Conservation (phyloP, 2,113 vertebrate genomes). For the Stomatorhinus ivindoensis region DNA sequence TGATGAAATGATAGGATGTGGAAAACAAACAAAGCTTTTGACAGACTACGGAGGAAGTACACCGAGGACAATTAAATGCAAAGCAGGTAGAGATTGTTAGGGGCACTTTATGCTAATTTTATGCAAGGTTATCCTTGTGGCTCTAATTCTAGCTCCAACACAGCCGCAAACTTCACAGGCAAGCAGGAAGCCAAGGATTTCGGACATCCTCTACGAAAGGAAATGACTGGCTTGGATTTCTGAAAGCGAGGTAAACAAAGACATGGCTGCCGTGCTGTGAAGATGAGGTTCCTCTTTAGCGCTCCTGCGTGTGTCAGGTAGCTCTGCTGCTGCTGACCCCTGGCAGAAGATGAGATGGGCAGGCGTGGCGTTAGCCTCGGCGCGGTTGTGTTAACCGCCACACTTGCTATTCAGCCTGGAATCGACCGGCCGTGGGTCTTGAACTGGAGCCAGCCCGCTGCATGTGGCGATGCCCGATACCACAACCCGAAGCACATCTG, state of each 20-base stretch:
- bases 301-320: background rate
- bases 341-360: background rate
- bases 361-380: background rate
- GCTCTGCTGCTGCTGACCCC: background rate
- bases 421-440: background rate
- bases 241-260: background rate
- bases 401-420: background rate
- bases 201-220: background rate
- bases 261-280: no score
- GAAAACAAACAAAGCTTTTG: background rate
- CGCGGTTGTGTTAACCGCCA: background rate
- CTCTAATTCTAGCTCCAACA: background rate
- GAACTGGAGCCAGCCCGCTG: background rate
- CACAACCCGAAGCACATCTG: background rate
- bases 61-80: conserved; percentile 8
- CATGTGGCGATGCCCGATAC: conserved; percentile 20
- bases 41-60: background rate
- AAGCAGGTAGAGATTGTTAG: conserved; percentile 3
- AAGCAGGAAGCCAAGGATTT: background rate
- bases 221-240: background rate
- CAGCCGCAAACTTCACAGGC: background rate
- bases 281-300: no score
- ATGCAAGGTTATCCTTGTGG: background rate
- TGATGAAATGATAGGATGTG: background rate
- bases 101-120: conserved; percentile 8